Percentiles rank a stretch among this genome's conserved stretches.
These are phyloP conservation scores for Xestoiulus laeticollis DNA, from an alignment of 2,888 invertebrate genomes.

Conservation along the genomic window DNA sequence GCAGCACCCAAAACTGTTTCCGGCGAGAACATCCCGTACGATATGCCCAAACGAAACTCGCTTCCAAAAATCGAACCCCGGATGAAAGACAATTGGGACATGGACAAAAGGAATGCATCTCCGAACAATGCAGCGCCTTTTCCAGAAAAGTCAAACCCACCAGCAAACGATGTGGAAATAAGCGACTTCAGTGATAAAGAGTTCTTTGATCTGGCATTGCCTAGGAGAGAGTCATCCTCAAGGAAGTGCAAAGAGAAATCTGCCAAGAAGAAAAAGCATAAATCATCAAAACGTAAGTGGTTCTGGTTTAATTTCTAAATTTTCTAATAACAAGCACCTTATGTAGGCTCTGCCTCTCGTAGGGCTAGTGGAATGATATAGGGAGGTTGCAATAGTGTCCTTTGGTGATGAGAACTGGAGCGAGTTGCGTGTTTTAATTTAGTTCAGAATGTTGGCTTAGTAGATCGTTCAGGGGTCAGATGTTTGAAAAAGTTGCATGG, in stretches of 20 bases:
- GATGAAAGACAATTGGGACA: not conserved
- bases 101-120: not conserved
- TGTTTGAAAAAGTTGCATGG: too few relatives aligned
- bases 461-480: too few relatives aligned
- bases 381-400: not conserved
- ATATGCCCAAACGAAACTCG: constrained; percentile 7
- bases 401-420: too few relatives aligned
- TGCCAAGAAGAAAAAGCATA: constrained; percentile 50
- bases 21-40: not conserved
- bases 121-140: not conserved
- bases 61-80: not conserved
- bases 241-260: constrained; percentile 53
- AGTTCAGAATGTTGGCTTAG: too few relatives aligned
- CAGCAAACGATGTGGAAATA: constrained; percentile 36
- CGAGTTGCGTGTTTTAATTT: too few relatives aligned
- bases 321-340: not conserved
- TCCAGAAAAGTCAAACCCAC: not conserved
- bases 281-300: constrained; percentile 53
- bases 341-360: not conserved
- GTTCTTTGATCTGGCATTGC: constrained; percentile 47
- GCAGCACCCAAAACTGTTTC: constrained; percentile 3
- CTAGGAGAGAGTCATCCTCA: constrained; percentile 45
- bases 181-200: constrained; percentile 51
- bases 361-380: not conserved
- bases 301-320: not conserved